These are phyloP conservation scores for Polymixis lichenea DNA, from an alignment of 2,888 invertebrate genomes.

Conservation along the genomic window DNA sequence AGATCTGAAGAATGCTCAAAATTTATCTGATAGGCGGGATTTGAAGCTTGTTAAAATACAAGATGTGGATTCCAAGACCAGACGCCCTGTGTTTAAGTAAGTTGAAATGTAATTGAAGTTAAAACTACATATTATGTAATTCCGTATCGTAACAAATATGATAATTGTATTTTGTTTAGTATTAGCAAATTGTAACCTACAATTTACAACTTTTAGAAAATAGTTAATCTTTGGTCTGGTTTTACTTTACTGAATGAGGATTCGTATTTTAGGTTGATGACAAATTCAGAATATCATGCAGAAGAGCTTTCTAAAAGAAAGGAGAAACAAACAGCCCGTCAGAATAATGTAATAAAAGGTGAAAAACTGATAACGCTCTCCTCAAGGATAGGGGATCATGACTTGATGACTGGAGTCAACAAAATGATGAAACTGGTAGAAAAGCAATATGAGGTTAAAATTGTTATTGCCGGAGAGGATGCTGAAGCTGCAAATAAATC, in stretches of 20 bases:
- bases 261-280: conserved; percentile 89
- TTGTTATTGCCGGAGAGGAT: conserved; percentile 89
- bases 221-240: neutral
- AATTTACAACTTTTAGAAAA: neutral
- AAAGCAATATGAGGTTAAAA: conserved; percentile 92
- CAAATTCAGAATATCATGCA: conserved; percentile 91
- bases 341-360: conserved; percentile 87
- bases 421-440: conserved; percentile 92
- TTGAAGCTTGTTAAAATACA: conserved; percentile 93
- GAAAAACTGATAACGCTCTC: conserved; percentile 92
- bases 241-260: neutral
- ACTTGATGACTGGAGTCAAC: conserved; percentile 91
- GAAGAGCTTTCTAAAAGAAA: conserved; percentile 91
- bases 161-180: neutral
- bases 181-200: neutral
- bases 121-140: neutral
- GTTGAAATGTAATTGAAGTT: conserved; percentile 54
- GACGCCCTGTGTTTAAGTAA: conserved; percentile 92
- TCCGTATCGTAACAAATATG: neutral
- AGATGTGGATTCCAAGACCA: conserved; percentile 92
- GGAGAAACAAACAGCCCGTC: conserved; percentile 84
- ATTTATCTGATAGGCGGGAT: conserved; percentile 92
- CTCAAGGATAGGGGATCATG: conserved; percentile 92
- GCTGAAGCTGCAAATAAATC: conserved; percentile 78
- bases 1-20: conserved; percentile 93